A percentile compares a stretch with the other conserved stretches of the same genome.
Evolutionary conservation across 37 sponge, comb jelly and placozoan genomes (phyloP).

Genomic region (Cladorhizidae sp.): DNA sequence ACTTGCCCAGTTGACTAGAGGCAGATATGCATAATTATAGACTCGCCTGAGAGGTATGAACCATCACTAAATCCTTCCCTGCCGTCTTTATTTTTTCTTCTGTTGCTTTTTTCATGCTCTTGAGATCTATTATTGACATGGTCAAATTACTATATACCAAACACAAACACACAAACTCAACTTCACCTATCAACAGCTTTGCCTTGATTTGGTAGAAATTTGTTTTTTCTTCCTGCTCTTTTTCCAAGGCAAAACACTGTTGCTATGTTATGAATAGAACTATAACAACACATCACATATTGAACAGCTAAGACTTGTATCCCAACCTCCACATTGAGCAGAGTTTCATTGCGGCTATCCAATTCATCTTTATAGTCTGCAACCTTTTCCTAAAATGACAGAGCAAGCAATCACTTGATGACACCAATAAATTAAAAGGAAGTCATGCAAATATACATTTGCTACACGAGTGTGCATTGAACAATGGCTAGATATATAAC

Average conservation of each 20-base stretch:
- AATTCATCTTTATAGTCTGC: conserved; percentile 50
- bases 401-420: no score
- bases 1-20: no score
- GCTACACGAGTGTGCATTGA: no score
- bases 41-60: conserved; percentile 54
- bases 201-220: conserved; percentile 44
- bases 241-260: conserved; percentile 15
- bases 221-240: conserved; percentile 11
- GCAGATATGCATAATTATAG: background rate
- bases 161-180: background rate
- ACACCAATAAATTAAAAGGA: no score
- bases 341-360: conserved; percentile 11
- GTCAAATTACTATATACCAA: no score
- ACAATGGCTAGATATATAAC: no score
- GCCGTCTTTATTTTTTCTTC: conserved; percentile 21
- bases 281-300: background rate
- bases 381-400: conserved; percentile 29
- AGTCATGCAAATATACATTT: no score
- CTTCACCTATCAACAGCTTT: conserved; percentile 48
- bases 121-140: conserved; percentile 26
- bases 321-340: conserved; percentile 8
- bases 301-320: background rate
- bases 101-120: conserved; percentile 34
- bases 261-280: conserved; percentile 12
- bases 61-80: conserved; percentile 24